Conservation (phyloP, 1,140 invertebrate species). For the Leptinotarsa undecemlineata region DNA sequence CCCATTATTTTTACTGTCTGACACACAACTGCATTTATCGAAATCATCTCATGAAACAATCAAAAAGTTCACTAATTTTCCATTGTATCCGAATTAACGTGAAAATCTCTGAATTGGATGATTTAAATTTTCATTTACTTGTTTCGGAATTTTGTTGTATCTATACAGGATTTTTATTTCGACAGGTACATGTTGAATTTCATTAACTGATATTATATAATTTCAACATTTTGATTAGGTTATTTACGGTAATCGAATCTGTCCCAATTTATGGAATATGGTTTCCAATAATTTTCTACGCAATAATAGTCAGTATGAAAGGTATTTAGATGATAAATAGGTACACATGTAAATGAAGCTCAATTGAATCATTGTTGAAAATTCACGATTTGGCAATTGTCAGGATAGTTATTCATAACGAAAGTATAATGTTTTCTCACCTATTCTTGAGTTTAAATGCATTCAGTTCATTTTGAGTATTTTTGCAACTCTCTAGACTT, state of each 20-base stretch:
- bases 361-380: no score
- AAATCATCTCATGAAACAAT: constrained; percentile 1
- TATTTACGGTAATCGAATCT: constrained; percentile 7
- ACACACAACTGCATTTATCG: neutral
- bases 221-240: constrained; percentile 13
- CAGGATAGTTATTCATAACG: no score
- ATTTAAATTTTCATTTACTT: constrained; percentile 20
- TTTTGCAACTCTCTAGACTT: no score
- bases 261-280: no score
- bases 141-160: constrained; percentile 13
- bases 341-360: no score
- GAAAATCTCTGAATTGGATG: constrained; percentile 15
- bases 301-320: no score
- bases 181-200: neutral
- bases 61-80: constrained; percentile 3
- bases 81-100: constrained; percentile 6
- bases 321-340: no score
- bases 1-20: neutral
- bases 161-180: neutral
- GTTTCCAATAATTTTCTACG: no score
- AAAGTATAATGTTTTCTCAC: no score
- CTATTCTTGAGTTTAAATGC: no score
- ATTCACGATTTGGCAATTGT: no score
- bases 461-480: no score
- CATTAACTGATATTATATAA: constrained; percentile 6